These are phyloP conservation scores for Tauraco erythrolophus DNA, from an alignment of 2,113 vertebrate species.

Conservation along the genomic window DNA sequence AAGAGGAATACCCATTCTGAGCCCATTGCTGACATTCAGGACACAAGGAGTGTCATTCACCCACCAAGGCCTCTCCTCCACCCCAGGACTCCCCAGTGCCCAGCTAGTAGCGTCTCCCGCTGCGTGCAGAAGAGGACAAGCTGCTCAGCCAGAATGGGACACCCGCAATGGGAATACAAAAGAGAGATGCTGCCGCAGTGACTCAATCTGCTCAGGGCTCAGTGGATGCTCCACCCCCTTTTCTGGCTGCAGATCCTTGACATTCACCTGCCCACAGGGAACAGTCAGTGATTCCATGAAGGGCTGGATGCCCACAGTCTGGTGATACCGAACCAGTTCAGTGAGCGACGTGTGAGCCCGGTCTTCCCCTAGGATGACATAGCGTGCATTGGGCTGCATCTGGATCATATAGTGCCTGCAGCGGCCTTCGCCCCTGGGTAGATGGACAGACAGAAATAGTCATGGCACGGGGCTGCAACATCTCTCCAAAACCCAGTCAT, in stretches of 20 bases:
- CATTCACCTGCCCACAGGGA: constrained; percentile 74
- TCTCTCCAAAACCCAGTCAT: background rate
- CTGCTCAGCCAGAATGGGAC: background rate
- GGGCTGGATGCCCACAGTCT: constrained; percentile 73
- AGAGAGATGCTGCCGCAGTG: background rate
- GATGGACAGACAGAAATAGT: background rate
- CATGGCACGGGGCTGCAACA: accelerated
- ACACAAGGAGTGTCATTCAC: background rate
- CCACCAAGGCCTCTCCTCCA: background rate
- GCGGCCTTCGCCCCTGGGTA: constrained; percentile 51
- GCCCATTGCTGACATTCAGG: background rate
- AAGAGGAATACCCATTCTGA: background rate
- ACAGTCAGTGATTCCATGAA: constrained; percentile 74
- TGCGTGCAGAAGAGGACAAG: background rate
- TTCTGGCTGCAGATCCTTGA: accelerated
- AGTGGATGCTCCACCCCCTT: background rate
- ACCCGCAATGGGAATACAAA: accelerated
- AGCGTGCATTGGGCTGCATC: constrained; percentile 74
- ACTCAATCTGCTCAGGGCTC: background rate
- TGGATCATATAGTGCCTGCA: constrained; percentile 82
- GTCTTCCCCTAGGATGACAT: constrained; percentile 80
- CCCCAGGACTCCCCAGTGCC: background rate
- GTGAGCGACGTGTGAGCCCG: constrained; percentile 72
- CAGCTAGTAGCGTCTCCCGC: background rate
- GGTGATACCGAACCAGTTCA: constrained; percentile 70